Percentiles rank a stretch among this genome's conserved stretches.
Conservation (phyloP, 2,113 vertebrate species). For the Oryzias curvinotus region DNA sequence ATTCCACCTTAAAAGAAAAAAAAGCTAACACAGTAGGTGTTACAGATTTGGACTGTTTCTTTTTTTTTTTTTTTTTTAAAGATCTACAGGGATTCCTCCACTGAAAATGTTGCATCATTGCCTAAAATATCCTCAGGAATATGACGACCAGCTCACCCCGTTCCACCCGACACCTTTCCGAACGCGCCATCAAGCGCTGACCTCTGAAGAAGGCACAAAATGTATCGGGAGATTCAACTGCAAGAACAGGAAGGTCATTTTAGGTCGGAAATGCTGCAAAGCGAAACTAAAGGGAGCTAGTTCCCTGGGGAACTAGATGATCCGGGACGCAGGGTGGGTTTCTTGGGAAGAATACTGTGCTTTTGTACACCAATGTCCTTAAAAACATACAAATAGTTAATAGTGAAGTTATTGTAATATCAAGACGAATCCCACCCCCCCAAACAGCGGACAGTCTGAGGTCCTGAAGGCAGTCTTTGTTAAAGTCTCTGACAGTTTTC, state of each 20-base stretch:
- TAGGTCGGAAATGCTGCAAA: conserved; percentile 48
- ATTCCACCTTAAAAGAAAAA: conserved; percentile 10
- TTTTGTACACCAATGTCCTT: conserved; percentile 72
- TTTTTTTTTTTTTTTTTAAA: conserved; percentile 12
- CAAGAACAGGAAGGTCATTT: conserved; percentile 45
- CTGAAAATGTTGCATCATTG: conserved; percentile 7
- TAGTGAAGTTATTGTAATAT: conserved; percentile 79
- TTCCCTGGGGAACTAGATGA: conserved; percentile 22
- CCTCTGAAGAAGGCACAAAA: conserved; percentile 43
- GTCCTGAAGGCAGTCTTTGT: conserved; percentile 77
- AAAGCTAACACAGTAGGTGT: conserved; percentile 20
- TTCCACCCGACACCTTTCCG: conserved; percentile 16
- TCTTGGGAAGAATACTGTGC: conserved; percentile 52
- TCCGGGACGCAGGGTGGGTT: conserved; percentile 28
- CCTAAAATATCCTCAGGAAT: conserved; percentile 39
- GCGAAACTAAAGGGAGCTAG: conserved; percentile 42
- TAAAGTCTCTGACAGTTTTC: conserved; percentile 69
- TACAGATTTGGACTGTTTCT: conserved; percentile 8
- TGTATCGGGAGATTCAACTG: conserved; percentile 36
- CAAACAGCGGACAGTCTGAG: conserved; percentile 63
- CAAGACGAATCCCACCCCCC: conserved; percentile 66
- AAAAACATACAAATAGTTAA: conserved; percentile 72
- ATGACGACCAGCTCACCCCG: conserved; percentile 31
- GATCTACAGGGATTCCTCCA: conserved; percentile 42
- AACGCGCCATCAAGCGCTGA: conserved; percentile 18